A percentile compares a stretch with the other conserved stretches of the same genome.
phyloP scores from a whole-genome alignment of 2,113 vertebrate species.

The Chionomys nivalis region DNA sequence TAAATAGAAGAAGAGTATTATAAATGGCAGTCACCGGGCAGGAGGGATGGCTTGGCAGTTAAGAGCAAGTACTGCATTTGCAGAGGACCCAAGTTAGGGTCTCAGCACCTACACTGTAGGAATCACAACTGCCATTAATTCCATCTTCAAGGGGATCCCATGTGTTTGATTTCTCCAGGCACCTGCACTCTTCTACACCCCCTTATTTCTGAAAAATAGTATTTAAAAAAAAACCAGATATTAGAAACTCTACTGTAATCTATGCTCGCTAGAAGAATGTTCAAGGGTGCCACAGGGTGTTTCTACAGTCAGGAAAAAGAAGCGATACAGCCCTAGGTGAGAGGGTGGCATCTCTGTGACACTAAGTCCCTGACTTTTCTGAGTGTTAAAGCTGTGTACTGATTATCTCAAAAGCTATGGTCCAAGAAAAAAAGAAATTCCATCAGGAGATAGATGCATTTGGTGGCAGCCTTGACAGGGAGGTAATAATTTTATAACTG shows the following conservation, averaged over 20 bases:
- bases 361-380: slow-evolving; percentile 41
- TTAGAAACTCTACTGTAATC: neutral
- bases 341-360: neutral
- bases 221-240: neutral
- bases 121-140: neutral
- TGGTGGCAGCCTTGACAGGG: slow-evolving; percentile 48
- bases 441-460: slow-evolving; percentile 43
- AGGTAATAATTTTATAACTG: slow-evolving; percentile 56
- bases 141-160: neutral
- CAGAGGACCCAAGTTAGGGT: neutral
- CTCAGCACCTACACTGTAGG: neutral
- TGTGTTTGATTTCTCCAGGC: neutral
- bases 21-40: neutral
- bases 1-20: slow-evolving; percentile 14
- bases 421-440: slow-evolving; percentile 31
- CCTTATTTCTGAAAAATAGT: neutral
- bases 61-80: neutral
- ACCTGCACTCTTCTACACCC: neutral
- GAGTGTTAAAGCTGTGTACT: slow-evolving; percentile 36
- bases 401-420: slow-evolving; percentile 48
- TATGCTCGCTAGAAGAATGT: neutral
- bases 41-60: neutral
- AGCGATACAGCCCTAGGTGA: neutral
- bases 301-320: slow-evolving; percentile 1
- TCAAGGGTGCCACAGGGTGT: neutral